Base-by-base conservation (phyloP, 2,888 invertebrate species). In the Patella ulyssiponensis region DNA sequence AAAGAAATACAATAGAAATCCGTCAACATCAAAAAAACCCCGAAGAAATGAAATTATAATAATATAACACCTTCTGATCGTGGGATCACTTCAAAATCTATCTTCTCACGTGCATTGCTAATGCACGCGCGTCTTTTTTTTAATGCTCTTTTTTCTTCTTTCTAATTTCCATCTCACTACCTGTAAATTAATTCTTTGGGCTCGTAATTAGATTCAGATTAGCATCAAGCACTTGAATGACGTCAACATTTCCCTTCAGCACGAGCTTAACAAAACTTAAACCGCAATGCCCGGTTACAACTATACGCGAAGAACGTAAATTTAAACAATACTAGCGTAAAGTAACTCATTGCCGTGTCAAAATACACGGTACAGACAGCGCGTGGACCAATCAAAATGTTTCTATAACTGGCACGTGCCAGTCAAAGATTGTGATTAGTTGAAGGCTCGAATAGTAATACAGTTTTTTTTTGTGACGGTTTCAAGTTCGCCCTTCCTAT, bases 91-190 rank as follows among this genome's bases (percentile, higher is more conserved):
- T 9, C 58, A 58, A 58, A 58, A 17, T 20, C 17, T 20, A 58
- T 58, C 58, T 58, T 58, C 58, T 58, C 58, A 58, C 58, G 58
- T 58, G 58, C 58, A 58, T 58, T 9, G 17, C 58, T 14, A 17
- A 58, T 58, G 58, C 58, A 58, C 58, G 58, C 17, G 58, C 58
- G 58, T 58, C 58, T 20, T 58, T 58, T 58, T 58, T 20, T 58
- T 20, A 20, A 58, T 58, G 20, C 9, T 20, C 58, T n/a, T 58
- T 58, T 20, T 17, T 58, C 4, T 4, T 58, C 11, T 58, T 58
- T 58, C 58, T 20, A 58, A 17, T 14, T 44, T 44, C 44, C 44
- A 44, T 9, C 44, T 44, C 44, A 17, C 4, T 9, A 58, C 58
- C 58, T 14, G 17, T 20, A 20, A 58, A 58, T 58, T 17, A 58